Base-by-base conservation (phyloP, 2,888 invertebrate genomes). In the Synergus laeviventris region DNA sequence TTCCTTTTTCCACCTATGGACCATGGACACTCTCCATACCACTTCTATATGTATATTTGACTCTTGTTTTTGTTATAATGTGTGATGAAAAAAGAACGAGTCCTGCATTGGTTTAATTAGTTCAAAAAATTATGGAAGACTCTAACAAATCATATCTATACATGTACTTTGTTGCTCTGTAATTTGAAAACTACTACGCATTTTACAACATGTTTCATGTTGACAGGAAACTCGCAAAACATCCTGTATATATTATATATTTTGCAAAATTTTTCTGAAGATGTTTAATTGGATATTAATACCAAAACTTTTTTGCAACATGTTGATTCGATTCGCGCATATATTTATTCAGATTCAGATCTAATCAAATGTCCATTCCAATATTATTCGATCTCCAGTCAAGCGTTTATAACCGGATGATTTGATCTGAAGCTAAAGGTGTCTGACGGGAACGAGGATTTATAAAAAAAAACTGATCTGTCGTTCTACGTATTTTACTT, bases 1-100 rank as follows among this genome's bases (percentile, higher is more conserved):
- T 84, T 81, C 79, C n/a, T 49, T n/a, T 49, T 49, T 8, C 14
- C 39, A 39, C 14, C 38, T 16, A 39, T 5, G n/a, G 2, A 18
- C n/a, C 36, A 18, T 5, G n/a, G 7, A 18, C 39, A 64, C 62
- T 21, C 12, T 64, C 39, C 39, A 45, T 45, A 45, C n/a, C 14
- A 49, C n/a, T 49, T n/a, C 7, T 5, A 49, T 36, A n/a, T 38
- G 42, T 64, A 39, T 38, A 39, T 64, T 62, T 38, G 62, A n/a
- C 1, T 39, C 64, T 45, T 45, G 45, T 45, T 45, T 45, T 7
- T 45, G 7, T 36, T 36, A 7, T 1, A 45, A 0, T 45, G 11
- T 45, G 16, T 45, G n/a, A 45, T 45, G n/a, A 45, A 45, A 1
- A 7, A 45, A 45, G 45, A 16, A 16, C 4, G 16, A 16, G 4